A percentile compares a stretch with the other conserved stretches of the same genome.
Conservation (phyloP, 2,888 invertebrate species). For the Oscheius sp. region DNA sequence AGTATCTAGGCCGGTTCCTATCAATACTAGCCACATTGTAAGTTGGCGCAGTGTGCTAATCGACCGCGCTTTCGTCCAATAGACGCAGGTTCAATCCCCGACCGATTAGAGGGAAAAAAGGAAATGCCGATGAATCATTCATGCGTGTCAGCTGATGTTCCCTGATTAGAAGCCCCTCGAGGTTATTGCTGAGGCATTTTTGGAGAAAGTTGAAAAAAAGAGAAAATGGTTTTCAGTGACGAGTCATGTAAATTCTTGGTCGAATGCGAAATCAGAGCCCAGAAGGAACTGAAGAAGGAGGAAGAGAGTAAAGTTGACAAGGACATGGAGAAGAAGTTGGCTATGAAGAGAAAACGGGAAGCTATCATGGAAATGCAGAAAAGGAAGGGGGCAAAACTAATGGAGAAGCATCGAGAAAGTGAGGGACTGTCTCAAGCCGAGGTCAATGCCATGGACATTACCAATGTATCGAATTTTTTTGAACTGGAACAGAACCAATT, state of each 20-base stretch:
- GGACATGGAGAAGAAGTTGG: constrained; percentile 33
- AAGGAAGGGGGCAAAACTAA: constrained; percentile 41
- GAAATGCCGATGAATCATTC: constrained; percentile 39
- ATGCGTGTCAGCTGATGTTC: constrained; percentile 49
- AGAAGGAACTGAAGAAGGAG: constrained; percentile 13
- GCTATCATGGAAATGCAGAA: constrained; percentile 36
- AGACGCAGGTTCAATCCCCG: constrained; percentile 16
- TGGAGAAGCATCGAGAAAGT: constrained; percentile 59
- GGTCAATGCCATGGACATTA: constrained; percentile 57
- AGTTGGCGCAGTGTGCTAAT: constrained; percentile 23
- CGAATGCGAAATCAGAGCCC: constrained; percentile 18
- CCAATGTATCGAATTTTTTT: constrained; percentile 31
- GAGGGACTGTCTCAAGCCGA: constrained; percentile 61
- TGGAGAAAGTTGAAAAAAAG: neutral
- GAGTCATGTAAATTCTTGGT: neutral
- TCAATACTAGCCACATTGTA: constrained; percentile 39
- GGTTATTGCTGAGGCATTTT: constrained; percentile 35
- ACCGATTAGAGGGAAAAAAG: neutral
- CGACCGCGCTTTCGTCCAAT: neutral
- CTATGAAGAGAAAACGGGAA: constrained; percentile 32
- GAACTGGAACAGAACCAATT: neutral
- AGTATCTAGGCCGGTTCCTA: constrained; percentile 48
- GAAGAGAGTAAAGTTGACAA: constrained; percentile 36
- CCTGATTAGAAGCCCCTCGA: constrained; percentile 41
- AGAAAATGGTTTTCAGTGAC: constrained; percentile 6